Evolutionary conservation across 2,113 vertebrate genomes (phyloP).

Genomic region (Chelonoidis abingdonii): DNA sequence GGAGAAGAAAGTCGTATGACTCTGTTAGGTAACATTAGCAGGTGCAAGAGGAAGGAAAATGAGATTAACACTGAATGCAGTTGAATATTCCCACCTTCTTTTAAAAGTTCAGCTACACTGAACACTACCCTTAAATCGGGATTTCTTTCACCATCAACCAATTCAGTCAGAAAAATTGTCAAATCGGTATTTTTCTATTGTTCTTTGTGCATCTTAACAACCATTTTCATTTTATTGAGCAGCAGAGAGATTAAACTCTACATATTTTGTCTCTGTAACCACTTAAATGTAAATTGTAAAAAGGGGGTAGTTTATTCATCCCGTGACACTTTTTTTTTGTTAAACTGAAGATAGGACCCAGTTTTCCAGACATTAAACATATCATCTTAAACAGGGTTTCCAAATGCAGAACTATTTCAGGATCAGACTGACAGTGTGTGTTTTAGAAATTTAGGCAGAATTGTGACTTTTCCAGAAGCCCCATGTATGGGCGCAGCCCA

Average conservation of each 20-base stretch:
- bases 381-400: background rate
- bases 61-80: conserved; percentile 15
- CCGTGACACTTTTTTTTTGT: background rate
- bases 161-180: background rate
- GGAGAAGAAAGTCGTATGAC: conserved; percentile 16
- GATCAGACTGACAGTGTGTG: background rate
- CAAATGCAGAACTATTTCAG: background rate
- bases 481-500: rapidly evolving
- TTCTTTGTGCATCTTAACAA: background rate
- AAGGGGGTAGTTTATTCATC: background rate
- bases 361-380: background rate
- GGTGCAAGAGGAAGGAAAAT: conserved; percentile 30
- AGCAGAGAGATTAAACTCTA: background rate
- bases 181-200: background rate
- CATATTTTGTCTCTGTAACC: conserved; percentile 5
- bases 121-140: background rate
- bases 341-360: background rate
- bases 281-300: background rate
- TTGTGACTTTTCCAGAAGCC: background rate
- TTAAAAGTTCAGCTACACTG: background rate
- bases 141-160: background rate
- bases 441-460: background rate
- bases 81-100: background rate
- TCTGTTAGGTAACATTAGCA: conserved; percentile 66
- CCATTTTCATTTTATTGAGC: background rate